phyloP scores from a whole-genome alignment of 2,113 vertebrate species.

The Ornithorhynchus anatinus region DNA sequence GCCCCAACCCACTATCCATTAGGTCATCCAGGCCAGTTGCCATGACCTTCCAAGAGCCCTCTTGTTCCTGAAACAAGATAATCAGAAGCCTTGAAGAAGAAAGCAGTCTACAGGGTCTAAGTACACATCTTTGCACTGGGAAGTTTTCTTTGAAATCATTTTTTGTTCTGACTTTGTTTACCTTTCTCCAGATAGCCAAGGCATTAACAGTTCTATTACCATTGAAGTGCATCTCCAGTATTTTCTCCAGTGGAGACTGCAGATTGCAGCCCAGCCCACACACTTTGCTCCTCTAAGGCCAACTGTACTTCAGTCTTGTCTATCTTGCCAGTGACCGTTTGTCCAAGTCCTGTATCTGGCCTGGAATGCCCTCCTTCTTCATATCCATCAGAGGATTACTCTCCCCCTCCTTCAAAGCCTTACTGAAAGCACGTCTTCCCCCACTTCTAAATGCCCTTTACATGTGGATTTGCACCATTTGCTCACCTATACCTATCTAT shows the following conservation, averaged over 20 bases:
- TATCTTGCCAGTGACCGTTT: too few species aligned
- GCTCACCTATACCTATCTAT: too few species aligned
- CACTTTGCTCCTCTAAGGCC: too few species aligned
- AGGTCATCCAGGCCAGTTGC: constrained; percentile 1
- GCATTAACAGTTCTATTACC: constrained; percentile 16
- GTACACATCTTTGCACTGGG: background rate
- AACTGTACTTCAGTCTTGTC: too few species aligned
- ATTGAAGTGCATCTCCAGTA: constrained; percentile 1
- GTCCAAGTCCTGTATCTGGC: too few species aligned
- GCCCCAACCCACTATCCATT: constrained; percentile 16
- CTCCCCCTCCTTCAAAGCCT: too few species aligned
- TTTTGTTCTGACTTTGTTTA: constrained; percentile 16
- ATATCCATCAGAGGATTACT: too few species aligned
- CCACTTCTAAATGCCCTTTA: too few species aligned
- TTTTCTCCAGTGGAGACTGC: constrained; percentile 12
- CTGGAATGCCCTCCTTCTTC: too few species aligned
- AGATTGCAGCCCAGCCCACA: constrained; percentile 8
- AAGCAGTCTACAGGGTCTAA: background rate
- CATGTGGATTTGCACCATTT: too few species aligned
- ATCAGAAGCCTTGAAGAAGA: background rate
- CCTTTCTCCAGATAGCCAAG: background rate
- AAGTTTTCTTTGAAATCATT: constrained; percentile 11
- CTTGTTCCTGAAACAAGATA: background rate
- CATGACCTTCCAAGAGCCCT: background rate
- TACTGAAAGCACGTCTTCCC: too few species aligned